Conservation (phyloP, 2,888 invertebrate species). For the Unio delphinus region DNA sequence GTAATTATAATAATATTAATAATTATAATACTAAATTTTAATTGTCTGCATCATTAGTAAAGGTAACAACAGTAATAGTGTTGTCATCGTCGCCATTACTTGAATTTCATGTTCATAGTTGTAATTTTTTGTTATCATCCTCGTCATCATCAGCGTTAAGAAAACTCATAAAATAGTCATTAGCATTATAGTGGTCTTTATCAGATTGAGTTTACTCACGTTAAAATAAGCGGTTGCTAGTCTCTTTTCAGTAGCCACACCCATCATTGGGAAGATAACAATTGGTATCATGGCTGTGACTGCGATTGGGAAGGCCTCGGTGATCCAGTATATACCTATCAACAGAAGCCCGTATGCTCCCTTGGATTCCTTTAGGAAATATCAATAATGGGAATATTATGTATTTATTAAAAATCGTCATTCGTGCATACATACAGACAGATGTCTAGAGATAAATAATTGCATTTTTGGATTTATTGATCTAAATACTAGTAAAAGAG, state of each 20-base stretch:
- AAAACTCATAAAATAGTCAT: too few species aligned
- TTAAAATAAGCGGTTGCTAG: constrained; percentile 42
- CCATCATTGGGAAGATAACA: constrained; percentile 53
- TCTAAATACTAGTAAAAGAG: background rate
- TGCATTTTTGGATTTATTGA: too few species aligned
- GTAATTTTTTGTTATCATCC: background rate
- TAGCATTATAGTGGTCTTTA: background rate
- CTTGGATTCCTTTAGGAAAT: constrained; percentile 30
- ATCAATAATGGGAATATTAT: background rate
- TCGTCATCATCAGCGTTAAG: too few species aligned
- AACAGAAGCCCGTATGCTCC: constrained; percentile 46
- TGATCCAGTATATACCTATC: constrained; percentile 57
- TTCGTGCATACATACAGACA: too few species aligned
- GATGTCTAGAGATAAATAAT: too few species aligned
- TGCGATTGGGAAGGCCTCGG: constrained; percentile 53
- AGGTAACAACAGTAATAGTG: too few species aligned
- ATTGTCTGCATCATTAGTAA: too few species aligned
- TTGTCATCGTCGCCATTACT: too few species aligned
- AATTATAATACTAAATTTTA: too few species aligned
- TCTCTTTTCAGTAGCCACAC: constrained; percentile 37
- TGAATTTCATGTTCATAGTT: too few species aligned
- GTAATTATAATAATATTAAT: too few species aligned
- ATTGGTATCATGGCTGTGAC: constrained; percentile 56
- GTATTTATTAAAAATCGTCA: too few species aligned
- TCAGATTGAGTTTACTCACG: constrained; percentile 14